These are phyloP conservation scores for Pagrus major DNA, from an alignment of 2,113 vertebrate genomes.

Conservation along the genomic window DNA sequence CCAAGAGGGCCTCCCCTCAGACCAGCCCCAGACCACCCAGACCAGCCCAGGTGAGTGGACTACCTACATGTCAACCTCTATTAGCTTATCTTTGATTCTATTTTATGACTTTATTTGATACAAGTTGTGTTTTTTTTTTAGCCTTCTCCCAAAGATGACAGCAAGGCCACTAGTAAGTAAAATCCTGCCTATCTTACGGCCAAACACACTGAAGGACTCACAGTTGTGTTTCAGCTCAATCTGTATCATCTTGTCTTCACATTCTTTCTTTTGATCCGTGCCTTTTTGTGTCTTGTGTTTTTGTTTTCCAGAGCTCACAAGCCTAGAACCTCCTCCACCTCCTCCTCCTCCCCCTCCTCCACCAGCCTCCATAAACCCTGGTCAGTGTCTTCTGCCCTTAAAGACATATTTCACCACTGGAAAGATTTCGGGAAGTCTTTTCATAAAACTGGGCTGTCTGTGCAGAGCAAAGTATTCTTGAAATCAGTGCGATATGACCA, in stretches of 20 bases:
- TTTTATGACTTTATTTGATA: not conserved
- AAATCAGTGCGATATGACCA: too few relatives aligned
- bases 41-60: slow-evolving; percentile 80
- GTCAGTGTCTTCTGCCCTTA: not conserved
- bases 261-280: not conserved
- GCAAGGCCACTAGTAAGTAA: slow-evolving; percentile 85
- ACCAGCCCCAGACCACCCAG: slow-evolving; percentile 89
- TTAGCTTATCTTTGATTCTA: not conserved
- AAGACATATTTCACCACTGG: too few relatives aligned
- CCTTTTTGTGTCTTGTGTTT: not conserved
- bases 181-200: too few relatives aligned
- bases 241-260: not conserved
- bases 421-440: too few relatives aligned
- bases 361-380: slow-evolving; percentile 9
- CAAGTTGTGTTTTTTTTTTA: slow-evolving; percentile 56
- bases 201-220: not conserved
- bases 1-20: slow-evolving; percentile 90
- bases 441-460: too few relatives aligned
- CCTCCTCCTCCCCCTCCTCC: slow-evolving; percentile 30
- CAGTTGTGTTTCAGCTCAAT: not conserved
- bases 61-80: not conserved
- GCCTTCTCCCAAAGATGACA: slow-evolving; percentile 93
- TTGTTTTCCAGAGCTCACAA: slow-evolving; percentile 22
- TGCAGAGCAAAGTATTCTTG: too few relatives aligned
- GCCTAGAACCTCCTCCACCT: slow-evolving; percentile 34